Evolutionary conservation across 2,888 invertebrate species (phyloP), one percentile per base, ranked within the genome.

Genomic region (Scaptomyza caliginosa): DNA sequence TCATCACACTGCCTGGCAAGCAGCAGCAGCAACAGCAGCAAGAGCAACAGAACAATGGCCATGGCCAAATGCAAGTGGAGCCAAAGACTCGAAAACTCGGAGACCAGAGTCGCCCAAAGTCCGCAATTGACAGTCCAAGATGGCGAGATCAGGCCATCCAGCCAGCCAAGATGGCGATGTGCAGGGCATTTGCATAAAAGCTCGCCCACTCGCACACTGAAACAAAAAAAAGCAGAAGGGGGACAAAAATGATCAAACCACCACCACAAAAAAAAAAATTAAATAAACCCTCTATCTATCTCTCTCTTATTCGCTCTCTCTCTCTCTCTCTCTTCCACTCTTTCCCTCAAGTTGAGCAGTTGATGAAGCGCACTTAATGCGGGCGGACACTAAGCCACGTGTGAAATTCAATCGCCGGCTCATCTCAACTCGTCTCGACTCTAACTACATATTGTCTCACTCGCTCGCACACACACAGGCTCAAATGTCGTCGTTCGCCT

Each of bases 301-400:
- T 64, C 69, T 11, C 40, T 58, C 49, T 17, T 52, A 16, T 38
- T 54, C 46, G n/a, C 56, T 13, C 6, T 21, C 56, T 28, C 46
- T 16, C 38, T 38, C 50, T 23, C 30, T 6, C 19, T 23, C 32
- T 36, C 5, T 32, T 38, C 11, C 32, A 36, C n/a, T 13, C 23
- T 19, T 19, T 32, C n/a, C n/a, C n/a, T n/a, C n/a, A 45, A 24
- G 13, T 26, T 28, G 54, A 59, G 55, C 74, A 74, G 63, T 65
- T 73, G 81, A 58, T 77, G 85, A 75, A 77, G 77, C 77, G 87
- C 79, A 84, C 85, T 74, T 89, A 89, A 89, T 89, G 76, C 86
- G 86, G 88, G 85, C 76, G 84, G 83, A 89, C 89, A 88, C 84
- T 88, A 82, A 88, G 87, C 86, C 87, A 89, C 88, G 89, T 88